phyloP scores from a whole-genome alignment of 1,140 invertebrate species.

The Plutomurus gul region DNA sequence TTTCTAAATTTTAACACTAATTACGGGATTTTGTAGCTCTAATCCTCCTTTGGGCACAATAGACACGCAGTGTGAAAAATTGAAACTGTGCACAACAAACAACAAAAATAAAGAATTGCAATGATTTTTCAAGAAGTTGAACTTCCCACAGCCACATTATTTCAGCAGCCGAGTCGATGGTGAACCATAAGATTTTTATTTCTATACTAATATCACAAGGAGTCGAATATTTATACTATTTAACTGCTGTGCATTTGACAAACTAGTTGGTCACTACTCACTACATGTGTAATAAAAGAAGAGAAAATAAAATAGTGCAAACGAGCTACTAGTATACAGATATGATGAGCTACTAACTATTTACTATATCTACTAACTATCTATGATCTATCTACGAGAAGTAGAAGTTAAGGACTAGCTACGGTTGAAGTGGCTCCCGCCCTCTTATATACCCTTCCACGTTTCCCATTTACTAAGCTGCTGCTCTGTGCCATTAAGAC shows the following conservation, averaged over 20 bases:
- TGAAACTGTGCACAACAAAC: too few species aligned
- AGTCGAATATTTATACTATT: too few species aligned
- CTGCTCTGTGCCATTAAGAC: background rate
- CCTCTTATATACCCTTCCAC: background rate
- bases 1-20: background rate
- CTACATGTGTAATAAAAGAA: too few species aligned
- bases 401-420: conserved; percentile 7
- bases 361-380: background rate
- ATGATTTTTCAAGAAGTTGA: background rate
- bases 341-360: too few species aligned
- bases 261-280: too few species aligned
- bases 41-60: background rate
- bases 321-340: too few species aligned
- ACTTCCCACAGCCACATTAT: background rate
- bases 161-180: too few species aligned
- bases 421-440: background rate
- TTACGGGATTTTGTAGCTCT: background rate
- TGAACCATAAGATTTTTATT: too few species aligned
- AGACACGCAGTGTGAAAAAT: background rate
- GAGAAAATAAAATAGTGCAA: too few species aligned
- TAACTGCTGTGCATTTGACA: too few species aligned
- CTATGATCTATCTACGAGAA: conserved; percentile 60
- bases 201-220: too few species aligned
- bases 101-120: background rate
- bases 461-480: background rate